Evolutionary conservation across 2,113 vertebrate species (phyloP), one percentile per base, ranked within the genome.

Genomic region (Chelonoidis abingdonii): DNA sequence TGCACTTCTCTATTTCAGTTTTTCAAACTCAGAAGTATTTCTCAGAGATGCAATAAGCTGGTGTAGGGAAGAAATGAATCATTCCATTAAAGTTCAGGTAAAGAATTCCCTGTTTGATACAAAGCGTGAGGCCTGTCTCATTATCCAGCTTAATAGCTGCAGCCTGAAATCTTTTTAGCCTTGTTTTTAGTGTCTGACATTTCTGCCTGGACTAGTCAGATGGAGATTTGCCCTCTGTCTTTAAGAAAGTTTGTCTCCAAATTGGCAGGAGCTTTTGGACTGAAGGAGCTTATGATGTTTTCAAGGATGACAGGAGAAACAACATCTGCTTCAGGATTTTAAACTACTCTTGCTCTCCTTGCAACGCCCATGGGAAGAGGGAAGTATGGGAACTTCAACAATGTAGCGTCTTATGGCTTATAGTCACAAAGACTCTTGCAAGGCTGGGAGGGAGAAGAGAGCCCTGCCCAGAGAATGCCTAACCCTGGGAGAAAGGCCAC

Each of bases 1-100:
- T 25, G 84, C 91, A 97, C 76, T 57, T 95, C 92, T 90, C 82
- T 53, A 80, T 47, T 65, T 96, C 59, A 75, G 47, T 91, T 96
- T 97, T 90, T 79, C 80, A 93, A 89, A 62, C 5, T 14, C 21
- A 25, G 50, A 83, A 27, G 25, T 75, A 86, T 86, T 87, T 90
- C 69, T 54, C 84, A n/a, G 41, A 41, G 53, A 80, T 94, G 65
- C 81, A 84, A 19, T 59, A 91, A 89, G 75, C 82, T 62, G 56
- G 82, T 91, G 38, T 93, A 75, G 83, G 1, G 4, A 84, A 44
- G 53, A 91, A 92, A 57, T 57, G 6, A 72, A 79, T 90, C 1
- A 0, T 56, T 87, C 8, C 83, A 50, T 95, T 89, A 49, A 89
- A 44, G 29, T n/a, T 87, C 52, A 84, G 80, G 54, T 25, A 57